Percentiles rank a stretch among this genome's conserved stretches.
Evolutionary conservation across 1,140 invertebrate species (phyloP).

Genomic region (Marisa cornuarietis): DNA sequence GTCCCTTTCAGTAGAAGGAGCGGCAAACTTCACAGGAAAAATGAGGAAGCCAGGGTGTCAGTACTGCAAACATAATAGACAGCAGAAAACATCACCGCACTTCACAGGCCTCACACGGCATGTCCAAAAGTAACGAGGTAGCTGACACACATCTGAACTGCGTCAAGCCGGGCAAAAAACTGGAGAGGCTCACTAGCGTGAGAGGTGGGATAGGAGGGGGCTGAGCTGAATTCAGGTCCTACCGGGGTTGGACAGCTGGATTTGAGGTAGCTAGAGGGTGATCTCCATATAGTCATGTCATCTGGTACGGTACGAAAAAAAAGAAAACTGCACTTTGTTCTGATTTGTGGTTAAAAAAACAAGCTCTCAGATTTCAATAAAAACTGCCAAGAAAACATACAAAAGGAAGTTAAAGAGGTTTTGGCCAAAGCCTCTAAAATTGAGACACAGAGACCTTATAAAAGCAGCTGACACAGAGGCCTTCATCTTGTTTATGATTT

Average conservation of each 20-base stretch:
- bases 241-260: too few species aligned
- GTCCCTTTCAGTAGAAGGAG: too few species aligned
- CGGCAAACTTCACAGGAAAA: too few species aligned
- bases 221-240: neutral
- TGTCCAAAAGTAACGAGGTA: too few species aligned
- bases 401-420: neutral
- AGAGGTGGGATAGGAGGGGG: neutral
- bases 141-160: too few species aligned
- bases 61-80: too few species aligned
- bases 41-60: too few species aligned
- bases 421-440: neutral
- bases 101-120: too few species aligned
- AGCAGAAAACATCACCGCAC: too few species aligned
- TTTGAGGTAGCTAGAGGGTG: neutral
- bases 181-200: neutral
- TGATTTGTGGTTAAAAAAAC: neutral
- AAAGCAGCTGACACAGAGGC: slow-evolving; percentile 38
- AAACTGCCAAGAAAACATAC: too few species aligned
- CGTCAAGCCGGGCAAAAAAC: neutral
- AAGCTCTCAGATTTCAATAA: neutral
- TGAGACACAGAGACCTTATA: slow-evolving; percentile 20
- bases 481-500: slow-evolving; percentile 78
- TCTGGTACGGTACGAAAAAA: neutral
- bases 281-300: neutral
- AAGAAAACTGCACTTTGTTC: too few species aligned